A percentile compares a stretch with the other conserved stretches of the same genome.
Evolutionary conservation across 2,888 invertebrate species (phyloP).

Genomic region (Dryococelus australis): DNA sequence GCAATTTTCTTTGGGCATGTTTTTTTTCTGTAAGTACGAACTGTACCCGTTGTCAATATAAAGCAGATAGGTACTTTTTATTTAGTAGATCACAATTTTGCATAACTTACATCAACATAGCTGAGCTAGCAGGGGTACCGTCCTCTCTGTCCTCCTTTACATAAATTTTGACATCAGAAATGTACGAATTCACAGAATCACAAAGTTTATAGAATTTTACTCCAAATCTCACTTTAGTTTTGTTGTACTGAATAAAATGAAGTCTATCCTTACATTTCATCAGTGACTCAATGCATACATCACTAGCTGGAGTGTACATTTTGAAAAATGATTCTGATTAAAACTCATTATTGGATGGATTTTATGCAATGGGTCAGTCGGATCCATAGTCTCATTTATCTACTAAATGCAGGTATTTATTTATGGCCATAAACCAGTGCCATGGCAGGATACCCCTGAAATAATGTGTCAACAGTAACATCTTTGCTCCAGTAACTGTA

Average conservation of each 20-base stretch:
- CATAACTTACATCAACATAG: slow-evolving; percentile 47
- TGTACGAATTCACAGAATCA: slow-evolving; percentile 51
- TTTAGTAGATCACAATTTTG: slow-evolving; percentile 44
- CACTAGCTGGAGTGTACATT: neutral
- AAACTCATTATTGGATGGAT: neutral
- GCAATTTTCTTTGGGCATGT: slow-evolving; percentile 12
- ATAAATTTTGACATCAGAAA: slow-evolving; percentile 50
- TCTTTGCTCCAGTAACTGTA: neutral
- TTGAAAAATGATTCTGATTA: neutral
- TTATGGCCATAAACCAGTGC: neutral
- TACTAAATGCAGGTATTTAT: neutral
- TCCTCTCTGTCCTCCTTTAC: slow-evolving; percentile 47
- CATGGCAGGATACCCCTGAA: neutral
- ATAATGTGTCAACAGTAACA: neutral
- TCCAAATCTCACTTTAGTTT: slow-evolving; percentile 52
- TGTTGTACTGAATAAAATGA: slow-evolving; percentile 52
- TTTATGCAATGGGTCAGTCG: neutral
- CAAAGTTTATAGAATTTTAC: slow-evolving; percentile 52
- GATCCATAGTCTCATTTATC: neutral
- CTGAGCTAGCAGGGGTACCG: slow-evolving; percentile 46
- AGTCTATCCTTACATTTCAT: slow-evolving; percentile 51
- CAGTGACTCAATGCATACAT: slow-evolving; percentile 40
- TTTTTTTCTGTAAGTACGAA: neutral
- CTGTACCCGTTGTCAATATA: slow-evolving; percentile 49
- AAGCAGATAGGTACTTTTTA: slow-evolving; percentile 47